Evolutionary conservation across 1,140 invertebrate species (phyloP), one percentile per base, ranked within the genome.

Genomic region (Drosophila sproati): DNA sequence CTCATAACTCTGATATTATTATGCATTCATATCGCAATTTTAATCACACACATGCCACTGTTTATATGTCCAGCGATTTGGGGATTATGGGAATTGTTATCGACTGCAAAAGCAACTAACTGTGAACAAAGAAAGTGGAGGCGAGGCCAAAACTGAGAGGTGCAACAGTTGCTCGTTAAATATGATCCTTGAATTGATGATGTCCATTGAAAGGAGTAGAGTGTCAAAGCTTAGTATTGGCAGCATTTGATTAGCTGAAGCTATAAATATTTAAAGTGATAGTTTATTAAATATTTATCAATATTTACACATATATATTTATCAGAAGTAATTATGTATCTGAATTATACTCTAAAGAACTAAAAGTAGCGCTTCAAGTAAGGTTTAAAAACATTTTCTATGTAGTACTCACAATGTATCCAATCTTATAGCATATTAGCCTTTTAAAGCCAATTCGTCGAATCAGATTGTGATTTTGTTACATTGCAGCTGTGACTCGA

Each of bases 21-120:
- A 89, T 85, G 86, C 85, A 89, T 88, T 88, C 85, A 90, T 89
- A 89, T 85, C 80, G 80, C 63, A 74, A 85, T 89, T 88, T 88
- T 89, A 89, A 89, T 89, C 85, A 89, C 85, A 89, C 59, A 74
- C 73, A 62, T 48, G 47, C 37, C 61, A 29, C 57, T 47, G 41
- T 45, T 47, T 41, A 51, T 48, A 51, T 69, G 50, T 52, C 50
- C 35, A 50, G 54, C 41, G 63, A 34, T 57, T 60, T 48, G 61
- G 82, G 81, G 70, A 81, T 85, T 85, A 78, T 50, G 54, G 55
- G 50, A 48, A 74, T 73, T 51, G 70, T 66, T 54, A 64, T 80
- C 61, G 81, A 73, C 70, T 80, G 64, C 35, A 47, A 59, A 45
- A 34, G 10, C 48, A 61, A 50, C 54, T 62, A 37, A 4, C 29